phyloP scores from a whole-genome alignment of 2,113 vertebrate species.

The Atrichornis clamosus region DNA sequence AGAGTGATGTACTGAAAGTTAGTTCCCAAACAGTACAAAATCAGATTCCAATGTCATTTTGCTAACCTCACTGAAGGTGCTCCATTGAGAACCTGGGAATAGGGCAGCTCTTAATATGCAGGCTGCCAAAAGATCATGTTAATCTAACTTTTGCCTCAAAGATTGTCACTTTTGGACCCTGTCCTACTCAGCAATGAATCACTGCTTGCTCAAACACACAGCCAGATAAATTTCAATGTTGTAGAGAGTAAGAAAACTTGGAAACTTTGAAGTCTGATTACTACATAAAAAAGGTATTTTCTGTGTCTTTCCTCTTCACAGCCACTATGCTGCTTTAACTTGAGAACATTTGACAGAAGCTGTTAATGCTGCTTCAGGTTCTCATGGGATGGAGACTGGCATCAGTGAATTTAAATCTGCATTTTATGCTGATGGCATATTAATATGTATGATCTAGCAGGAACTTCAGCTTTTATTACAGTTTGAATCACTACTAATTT shows the following conservation, averaged over 20 bases:
- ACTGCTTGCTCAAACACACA: neutral
- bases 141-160: neutral
- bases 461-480: neutral
- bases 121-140: neutral
- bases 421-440: neutral
- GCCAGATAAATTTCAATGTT: neutral
- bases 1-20: neutral
- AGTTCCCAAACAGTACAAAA: neutral
- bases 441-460: neutral
- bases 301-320: neutral
- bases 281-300: neutral
- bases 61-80: neutral
- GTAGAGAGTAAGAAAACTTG: neutral
- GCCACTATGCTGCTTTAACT: neutral
- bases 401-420: constrained; percentile 9
- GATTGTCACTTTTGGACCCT: neutral
- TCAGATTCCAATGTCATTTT: neutral
- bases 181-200: neutral
- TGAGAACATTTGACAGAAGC: neutral
- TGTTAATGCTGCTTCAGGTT: neutral
- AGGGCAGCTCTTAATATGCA: neutral
- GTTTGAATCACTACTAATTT: constrained; percentile 23
- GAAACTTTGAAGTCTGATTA: neutral
- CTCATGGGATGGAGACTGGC: neutral
- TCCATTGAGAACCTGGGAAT: neutral